Evolutionary conservation across 2,113 vertebrate species (phyloP).

Genomic region (Pogonocichla stellata): DNA sequence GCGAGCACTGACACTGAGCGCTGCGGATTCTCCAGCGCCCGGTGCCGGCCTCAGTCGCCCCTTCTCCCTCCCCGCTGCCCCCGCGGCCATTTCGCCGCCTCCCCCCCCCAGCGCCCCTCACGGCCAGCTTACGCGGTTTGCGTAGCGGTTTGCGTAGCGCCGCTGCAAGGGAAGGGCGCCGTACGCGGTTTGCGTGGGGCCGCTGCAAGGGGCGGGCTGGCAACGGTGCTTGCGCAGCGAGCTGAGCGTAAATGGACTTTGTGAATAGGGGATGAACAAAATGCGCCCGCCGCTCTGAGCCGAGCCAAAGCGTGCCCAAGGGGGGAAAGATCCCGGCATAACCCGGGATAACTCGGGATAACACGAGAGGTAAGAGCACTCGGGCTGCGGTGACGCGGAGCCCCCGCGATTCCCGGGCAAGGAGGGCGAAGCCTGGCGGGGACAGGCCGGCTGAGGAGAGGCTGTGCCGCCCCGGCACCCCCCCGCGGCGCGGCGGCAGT

Average conservation of each 20-base stretch:
- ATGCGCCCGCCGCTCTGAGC: background rate
- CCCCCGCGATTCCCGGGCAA: accelerated
- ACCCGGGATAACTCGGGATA: background rate
- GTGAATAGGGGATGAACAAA: background rate
- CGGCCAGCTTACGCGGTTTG: background rate
- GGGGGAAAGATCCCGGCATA: background rate
- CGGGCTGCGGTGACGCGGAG: accelerated
- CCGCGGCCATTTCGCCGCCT: background rate
- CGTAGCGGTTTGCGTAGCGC: background rate
- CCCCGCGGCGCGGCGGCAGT: background rate
- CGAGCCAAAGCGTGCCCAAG: background rate
- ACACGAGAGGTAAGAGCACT: accelerated
- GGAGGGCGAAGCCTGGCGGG: background rate
- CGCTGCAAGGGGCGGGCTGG: accelerated
- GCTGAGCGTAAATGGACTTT: background rate
- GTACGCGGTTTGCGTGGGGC: background rate
- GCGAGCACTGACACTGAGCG: too few species aligned
- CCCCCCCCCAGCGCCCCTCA: background rate
- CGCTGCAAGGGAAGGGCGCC: accelerated
- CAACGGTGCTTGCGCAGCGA: background rate
- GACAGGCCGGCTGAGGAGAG: background rate
- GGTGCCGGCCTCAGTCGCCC: too few species aligned
- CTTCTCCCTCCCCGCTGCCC: background rate
- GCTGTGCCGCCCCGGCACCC: accelerated
- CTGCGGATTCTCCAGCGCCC: background rate